Percentiles rank a stretch among this genome's conserved stretches.
Evolutionary conservation across 2,888 invertebrate species (phyloP).

Genomic region (Linyphia triangularis): DNA sequence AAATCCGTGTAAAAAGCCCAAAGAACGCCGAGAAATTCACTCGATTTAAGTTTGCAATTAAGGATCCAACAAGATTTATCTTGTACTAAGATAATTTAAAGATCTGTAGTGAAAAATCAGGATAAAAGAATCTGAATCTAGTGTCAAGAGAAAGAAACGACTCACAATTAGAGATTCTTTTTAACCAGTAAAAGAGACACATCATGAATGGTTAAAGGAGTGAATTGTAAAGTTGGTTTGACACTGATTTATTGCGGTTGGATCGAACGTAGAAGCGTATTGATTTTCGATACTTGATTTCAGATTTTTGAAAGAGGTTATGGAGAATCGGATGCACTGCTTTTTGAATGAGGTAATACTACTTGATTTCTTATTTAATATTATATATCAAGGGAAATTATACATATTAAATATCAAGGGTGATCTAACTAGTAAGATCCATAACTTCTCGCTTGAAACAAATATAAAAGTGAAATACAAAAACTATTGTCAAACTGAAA

Average conservation of each 20-base stretch:
- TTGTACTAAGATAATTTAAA: conserved; percentile 32
- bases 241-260: conserved; percentile 36
- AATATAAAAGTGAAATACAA: too few relatives aligned
- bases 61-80: conserved; percentile 40
- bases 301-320: not conserved
- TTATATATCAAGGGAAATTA: too few relatives aligned
- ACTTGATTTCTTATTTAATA: too few relatives aligned
- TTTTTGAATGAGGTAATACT: too few relatives aligned
- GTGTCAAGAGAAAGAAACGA: not conserved
- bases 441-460: too few relatives aligned
- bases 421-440: too few relatives aligned
- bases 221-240: conserved; percentile 25
- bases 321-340: too few relatives aligned
- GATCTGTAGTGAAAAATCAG: not conserved
- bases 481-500: too few relatives aligned
- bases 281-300: conserved; percentile 52
- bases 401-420: too few relatives aligned
- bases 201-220: conserved; percentile 48
- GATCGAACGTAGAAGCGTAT: conserved; percentile 19
- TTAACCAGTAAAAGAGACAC: conserved; percentile 8
- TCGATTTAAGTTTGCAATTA: conserved; percentile 10
- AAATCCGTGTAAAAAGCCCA: conserved; percentile 13
- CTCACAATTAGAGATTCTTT: conserved; percentile 46
- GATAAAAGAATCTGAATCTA: conserved; percentile 10
- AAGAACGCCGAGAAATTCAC: not conserved